Evolutionary conservation across 2,113 vertebrate genomes (phyloP), one percentile per base, ranked within the genome.

Genomic region (Entelurus aequoreus): DNA sequence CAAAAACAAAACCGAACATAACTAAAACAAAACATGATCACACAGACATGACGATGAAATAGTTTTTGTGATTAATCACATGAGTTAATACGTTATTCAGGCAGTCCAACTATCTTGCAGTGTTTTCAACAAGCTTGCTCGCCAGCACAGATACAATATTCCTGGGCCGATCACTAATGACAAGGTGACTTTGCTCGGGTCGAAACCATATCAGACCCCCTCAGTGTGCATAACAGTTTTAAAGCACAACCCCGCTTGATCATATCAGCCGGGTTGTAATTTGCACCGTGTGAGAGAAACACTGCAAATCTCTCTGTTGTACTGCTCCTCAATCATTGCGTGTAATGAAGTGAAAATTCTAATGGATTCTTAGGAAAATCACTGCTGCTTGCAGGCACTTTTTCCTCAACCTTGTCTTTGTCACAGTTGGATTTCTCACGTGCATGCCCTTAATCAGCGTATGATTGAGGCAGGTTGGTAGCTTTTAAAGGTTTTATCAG

Each of bases 311-410:
- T 35, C 48, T 48, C 47, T 2, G 13, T 54, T 50, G 58, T 52
- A 28, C 44, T 59, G 35, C 64, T 71, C 52, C 19, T 62, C 54
- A 15, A 47, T 67, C 50, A 63, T 12, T 57, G 8, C 42, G 63
- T 68, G 62, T 69, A 69, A 74, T 71, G 52, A 65, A 67, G n/a
- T 54, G 53, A 65, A 71, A 74, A 71, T 65, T 28, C 54, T 58
- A 54, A 69, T 53, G 5, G 48, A 55, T 75, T 72, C 55, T 64
- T 47, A 2, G 13, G 16, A 44, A 19, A 50, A 61, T 74, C 36
- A 35, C 38, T 37, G 54, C 12, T 9, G 7, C 60, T 48, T 11
- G 1, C 61, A 42, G 7, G 51, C 9, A 14, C 57, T 57, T 67
- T 62, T 49, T 67, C 42, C 46, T 60, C 59, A 50, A 72, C 62